Evolutionary conservation across 2,113 vertebrate species (phyloP), one percentile per base, ranked within the genome.

Genomic region (Argyrosomus japonicus): DNA sequence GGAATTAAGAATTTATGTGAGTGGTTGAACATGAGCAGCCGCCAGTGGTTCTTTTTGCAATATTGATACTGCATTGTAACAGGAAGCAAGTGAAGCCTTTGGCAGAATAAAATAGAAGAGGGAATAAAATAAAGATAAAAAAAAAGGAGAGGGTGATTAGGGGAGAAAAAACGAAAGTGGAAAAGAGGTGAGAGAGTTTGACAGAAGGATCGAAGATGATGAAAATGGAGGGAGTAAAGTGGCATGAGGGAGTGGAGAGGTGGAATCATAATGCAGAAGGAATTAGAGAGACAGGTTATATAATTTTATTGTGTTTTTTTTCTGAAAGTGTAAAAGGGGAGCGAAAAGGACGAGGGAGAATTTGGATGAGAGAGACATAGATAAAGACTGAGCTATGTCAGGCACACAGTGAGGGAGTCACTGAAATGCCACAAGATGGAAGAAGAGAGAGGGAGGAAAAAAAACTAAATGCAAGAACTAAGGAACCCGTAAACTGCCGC

Each of bases 31-130:
- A 84, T 58, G 74, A 89, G 67, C 82, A 72, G 78, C 85, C 68
- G 50, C 72, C 89, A 83, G 86, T 88, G 76, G 81, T 87, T 90
- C 64, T 87, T 72, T 84, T 51, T 89, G 72, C 75, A 89, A 86
- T 89, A 92, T 92, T 93, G 88, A 93, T 89, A 86, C 58, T 19
- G 63, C 73, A 84, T 89, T 91, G 83, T 90, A 84, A 86, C 78
- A 72, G 67, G 79, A 88, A 84, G 76, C 77, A 77, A 88, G 57
- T 40, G 61, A 76, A 79, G 85, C 85, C 80, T 70, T 61, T 29
- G 48, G 81, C 71, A 51, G 74, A 50, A 86, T 85, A 84, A 82
- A 90, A 79, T 36, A 74, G 13, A 58, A n/a, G 2, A 47, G 40
- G 58, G 71, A 77, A 75, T 80, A 68, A 78, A 86, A 88, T 68